Evolutionary conservation across 2,888 invertebrate genomes (phyloP).

Genomic region (Lasioglossum zephyrum): DNA sequence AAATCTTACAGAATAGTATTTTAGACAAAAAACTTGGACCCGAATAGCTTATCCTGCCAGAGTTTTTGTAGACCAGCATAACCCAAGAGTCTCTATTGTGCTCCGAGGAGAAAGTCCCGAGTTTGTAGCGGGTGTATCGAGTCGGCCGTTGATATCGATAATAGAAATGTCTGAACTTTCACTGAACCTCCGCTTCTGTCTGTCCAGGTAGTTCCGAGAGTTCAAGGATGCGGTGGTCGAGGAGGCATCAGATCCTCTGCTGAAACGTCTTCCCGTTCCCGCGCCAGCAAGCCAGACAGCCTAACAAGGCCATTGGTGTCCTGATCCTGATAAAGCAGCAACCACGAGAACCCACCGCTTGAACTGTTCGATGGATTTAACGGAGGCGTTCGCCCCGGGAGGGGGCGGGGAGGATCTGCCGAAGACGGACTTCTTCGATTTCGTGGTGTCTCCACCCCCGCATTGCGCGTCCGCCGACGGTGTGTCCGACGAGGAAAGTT

Average conservation of each 20-base stretch:
- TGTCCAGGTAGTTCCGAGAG: conserved; percentile 51
- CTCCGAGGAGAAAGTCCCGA: neutral
- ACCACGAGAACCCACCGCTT: conserved; percentile 51
- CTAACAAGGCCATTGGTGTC: conserved; percentile 11
- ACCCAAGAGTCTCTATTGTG: neutral
- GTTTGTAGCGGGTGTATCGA: neutral
- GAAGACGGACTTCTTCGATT: conserved; percentile 95
- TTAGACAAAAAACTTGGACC: neutral
- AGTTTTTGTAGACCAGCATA: neutral
- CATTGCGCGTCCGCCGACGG: conserved; percentile 84
- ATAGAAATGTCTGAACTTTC: conserved; percentile 5
- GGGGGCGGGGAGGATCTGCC: conserved; percentile 88
- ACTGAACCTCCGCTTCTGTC: conserved; percentile 16
- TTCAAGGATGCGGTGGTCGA: conserved; percentile 76
- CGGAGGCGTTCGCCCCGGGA: conserved; percentile 90
- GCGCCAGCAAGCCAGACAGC: neutral
- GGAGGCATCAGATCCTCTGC: conserved; percentile 68
- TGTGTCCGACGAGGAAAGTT: conserved; percentile 88
- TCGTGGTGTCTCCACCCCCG: conserved; percentile 90
- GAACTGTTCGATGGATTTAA: conserved; percentile 89
- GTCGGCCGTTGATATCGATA: neutral
- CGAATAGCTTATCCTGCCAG: neutral
- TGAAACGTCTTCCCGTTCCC: conserved; percentile 25
- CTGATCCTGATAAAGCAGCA: neutral
- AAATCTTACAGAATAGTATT: neutral